Evolutionary conservation across 2,888 invertebrate genomes (phyloP).

Genomic region (Rhagophthalmus giganteus): DNA sequence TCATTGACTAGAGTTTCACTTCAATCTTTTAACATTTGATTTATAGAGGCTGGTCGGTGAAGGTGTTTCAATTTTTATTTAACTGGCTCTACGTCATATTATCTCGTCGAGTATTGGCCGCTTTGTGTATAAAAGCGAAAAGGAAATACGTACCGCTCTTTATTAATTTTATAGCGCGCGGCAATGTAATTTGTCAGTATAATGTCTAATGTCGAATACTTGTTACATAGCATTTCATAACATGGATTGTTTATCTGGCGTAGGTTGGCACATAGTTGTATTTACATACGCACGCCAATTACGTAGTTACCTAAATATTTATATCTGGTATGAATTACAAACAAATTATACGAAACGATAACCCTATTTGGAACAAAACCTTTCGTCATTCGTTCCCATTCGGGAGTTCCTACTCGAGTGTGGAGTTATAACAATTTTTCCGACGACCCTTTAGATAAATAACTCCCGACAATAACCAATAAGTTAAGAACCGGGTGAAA

Average conservation of each 20-base stretch:
- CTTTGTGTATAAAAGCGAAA: not conserved
- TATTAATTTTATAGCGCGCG: not conserved
- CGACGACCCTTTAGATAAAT: too few species aligned
- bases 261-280: not conserved
- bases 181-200: constrained; percentile 15
- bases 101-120: not conserved
- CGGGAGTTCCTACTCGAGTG: too few species aligned
- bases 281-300: not conserved
- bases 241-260: not conserved
- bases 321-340: not conserved
- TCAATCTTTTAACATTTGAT: not conserved
- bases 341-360: not conserved
- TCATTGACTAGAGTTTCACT: not conserved
- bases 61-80: not conserved
- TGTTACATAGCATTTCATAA: not conserved
- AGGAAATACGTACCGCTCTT: not conserved
- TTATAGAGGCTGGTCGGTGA: not conserved
- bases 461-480: too few species aligned
- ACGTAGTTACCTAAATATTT: not conserved
- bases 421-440: too few species aligned
- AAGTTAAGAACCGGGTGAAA: too few species aligned
- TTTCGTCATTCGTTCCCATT: not conserved
- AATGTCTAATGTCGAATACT: constrained; percentile 20
- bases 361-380: not conserved
- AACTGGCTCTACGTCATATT: not conserved